Base-by-base conservation (phyloP, 2,888 invertebrate species). In the Coleophora deauratella region DNA sequence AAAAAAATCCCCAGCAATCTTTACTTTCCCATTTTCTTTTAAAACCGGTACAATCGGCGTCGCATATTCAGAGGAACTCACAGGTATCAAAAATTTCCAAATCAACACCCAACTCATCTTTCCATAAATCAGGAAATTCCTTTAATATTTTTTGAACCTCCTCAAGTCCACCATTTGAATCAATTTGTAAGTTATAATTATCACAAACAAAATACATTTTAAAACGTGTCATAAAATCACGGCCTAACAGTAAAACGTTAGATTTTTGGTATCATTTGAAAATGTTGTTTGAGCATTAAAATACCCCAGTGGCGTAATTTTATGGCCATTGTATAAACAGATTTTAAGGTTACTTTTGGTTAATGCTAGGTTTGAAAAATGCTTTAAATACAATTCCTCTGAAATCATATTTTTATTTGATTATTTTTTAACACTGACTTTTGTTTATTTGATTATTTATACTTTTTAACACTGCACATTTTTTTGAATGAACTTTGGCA, bases 1-100 rank as follows among this genome's bases (percentile, higher is more conserved):
- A 43, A 56, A 55, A 39, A 43, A 59, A 38, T 54, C 52, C 1
- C 46, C 52, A 10, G 50, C 50, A 13, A 54, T 51, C 33, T 45
- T 46, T 8, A 50, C 32, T 10, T 38, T 44, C 1, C 50, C 50
- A 27, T 47, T 47, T 7, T 37, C 37, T 30, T 51, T 45, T 21
- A 44, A 21, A 21, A 50, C 46, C 3, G 45, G 44, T 7, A 48
- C 43, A 3, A 52, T 50, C 7, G 38, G 38, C 1, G 49, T 45
- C 0, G 44, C 47, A 15, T 46, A 51, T 2, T 39, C 32, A 2
- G 47, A 44, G 33, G 37, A 43, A 10, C 40, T 41, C 1, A 57
- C 47, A 2, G 50, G 49, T 4, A 42, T n/a, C 43, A 2, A 54
- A 41, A 11, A 59, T 45, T 9, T 47, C 52, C 12, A 38, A 13